Conservation (phyloP, 2,888 invertebrate species). For the Amiota communis region DNA sequence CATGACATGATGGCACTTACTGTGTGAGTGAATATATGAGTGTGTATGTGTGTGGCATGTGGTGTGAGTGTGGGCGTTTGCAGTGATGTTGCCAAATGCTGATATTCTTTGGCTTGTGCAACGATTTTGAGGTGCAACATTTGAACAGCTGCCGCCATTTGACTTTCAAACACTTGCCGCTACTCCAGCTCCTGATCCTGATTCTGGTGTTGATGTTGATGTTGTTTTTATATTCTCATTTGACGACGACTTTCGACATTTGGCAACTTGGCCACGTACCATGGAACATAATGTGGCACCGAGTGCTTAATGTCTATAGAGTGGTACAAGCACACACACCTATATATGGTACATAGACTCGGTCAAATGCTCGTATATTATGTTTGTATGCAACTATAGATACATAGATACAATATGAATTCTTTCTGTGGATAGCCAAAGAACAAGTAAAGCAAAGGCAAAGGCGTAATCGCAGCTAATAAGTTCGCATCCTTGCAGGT, state of each 20-base stretch:
- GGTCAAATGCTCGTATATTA: background rate
- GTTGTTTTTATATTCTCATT: background rate
- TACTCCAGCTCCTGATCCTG: background rate
- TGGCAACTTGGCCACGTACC: constrained; percentile 67
- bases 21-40: background rate
- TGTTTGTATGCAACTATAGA: background rate
- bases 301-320: constrained; percentile 30
- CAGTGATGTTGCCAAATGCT: background rate
- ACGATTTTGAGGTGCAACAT: constrained; percentile 4
- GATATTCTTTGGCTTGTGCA: no score
- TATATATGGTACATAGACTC: background rate
- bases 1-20: background rate
- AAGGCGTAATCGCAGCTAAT: constrained; percentile 67
- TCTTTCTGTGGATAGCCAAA: constrained; percentile 35
- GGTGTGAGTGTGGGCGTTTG: background rate
- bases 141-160: constrained; percentile 55
- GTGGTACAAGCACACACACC: background rate
- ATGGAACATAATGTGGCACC: constrained; percentile 34
- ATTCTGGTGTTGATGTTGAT: background rate
- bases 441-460: constrained; percentile 61
- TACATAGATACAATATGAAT: background rate
- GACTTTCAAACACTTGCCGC: constrained; percentile 66
- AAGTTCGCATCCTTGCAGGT: constrained; percentile 68
- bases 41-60: background rate
- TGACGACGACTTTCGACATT: constrained; percentile 59